A percentile compares a stretch with the other conserved stretches of the same genome.
These are phyloP conservation scores for Datnioides undecimradiatus DNA, from an alignment of 2,113 vertebrate genomes.

Conservation along the genomic window DNA sequence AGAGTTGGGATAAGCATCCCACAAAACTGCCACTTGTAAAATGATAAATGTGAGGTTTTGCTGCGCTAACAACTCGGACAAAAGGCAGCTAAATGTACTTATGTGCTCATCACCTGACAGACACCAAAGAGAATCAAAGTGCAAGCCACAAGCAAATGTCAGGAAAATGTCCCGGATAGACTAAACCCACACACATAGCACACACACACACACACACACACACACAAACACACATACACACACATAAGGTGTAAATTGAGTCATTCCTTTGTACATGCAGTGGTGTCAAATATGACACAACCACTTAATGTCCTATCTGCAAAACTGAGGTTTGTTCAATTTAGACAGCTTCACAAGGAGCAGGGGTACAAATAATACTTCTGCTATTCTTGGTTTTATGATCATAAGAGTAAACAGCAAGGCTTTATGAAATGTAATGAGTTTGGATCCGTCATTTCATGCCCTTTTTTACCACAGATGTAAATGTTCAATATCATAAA, in stretches of 20 bases:
- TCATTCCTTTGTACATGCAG: not conserved
- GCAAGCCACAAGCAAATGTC: slow-evolving; percentile 76
- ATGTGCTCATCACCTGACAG: slow-evolving; percentile 18
- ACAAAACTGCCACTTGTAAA: not conserved
- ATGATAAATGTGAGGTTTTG: slow-evolving; percentile 3
- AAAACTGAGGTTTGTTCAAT: not conserved
- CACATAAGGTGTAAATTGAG: not conserved
- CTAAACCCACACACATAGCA: slow-evolving; percentile 4
- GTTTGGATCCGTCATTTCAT: not conserved
- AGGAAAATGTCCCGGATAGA: slow-evolving; percentile 68
- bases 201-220: not conserved
- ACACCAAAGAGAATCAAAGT: slow-evolving; percentile 30
- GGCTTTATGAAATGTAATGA: not conserved
- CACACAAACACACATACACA: not conserved
- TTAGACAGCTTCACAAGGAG: not conserved
- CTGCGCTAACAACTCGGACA: not conserved
- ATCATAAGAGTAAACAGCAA: not conserved
- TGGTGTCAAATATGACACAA: not conserved
- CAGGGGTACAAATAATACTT: not conserved
- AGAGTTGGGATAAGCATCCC: not conserved
- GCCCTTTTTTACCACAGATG: slow-evolving; percentile 6
- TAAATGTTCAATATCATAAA: slow-evolving; percentile 17
- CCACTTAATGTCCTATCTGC: not conserved
- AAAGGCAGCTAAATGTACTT: not conserved
- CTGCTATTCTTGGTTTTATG: not conserved